Percentiles rank a stretch among this genome's conserved stretches.
phyloP scores from a whole-genome alignment of 2,888 invertebrate genomes.

The Callimorpha dominula region DNA sequence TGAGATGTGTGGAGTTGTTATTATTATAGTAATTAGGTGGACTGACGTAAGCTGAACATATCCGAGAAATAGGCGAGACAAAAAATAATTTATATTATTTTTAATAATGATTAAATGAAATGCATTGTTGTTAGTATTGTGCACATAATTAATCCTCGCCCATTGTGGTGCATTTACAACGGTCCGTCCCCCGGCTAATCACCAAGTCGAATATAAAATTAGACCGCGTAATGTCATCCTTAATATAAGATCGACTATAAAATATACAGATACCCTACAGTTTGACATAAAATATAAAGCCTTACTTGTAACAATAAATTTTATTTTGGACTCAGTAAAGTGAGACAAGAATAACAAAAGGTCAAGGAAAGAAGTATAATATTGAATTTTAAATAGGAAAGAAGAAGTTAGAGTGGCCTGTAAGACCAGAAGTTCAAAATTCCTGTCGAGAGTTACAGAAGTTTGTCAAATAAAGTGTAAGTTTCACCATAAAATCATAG shows the following conservation, averaged over 20 bases:
- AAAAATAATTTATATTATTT: slow-evolving; percentile 32
- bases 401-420: too few species aligned
- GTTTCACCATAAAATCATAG: too few species aligned
- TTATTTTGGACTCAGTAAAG: not conserved
- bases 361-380: too few species aligned
- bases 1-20: too few species aligned
- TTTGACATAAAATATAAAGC: slow-evolving; percentile 39
- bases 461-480: too few species aligned
- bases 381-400: too few species aligned
- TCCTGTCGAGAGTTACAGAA: too few species aligned
- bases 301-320: not conserved
- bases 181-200: not conserved
- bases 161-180: not conserved
- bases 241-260: slow-evolving; percentile 32
- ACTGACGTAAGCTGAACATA: slow-evolving; percentile 43
- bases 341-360: not conserved
- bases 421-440: too few species aligned
- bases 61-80: slow-evolving; percentile 34
- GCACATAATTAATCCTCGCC: slow-evolving; percentile 35
- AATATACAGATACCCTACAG: slow-evolving; percentile 34
- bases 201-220: not conserved
- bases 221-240: slow-evolving; percentile 1
- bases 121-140: slow-evolving; percentile 37
- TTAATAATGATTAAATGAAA: slow-evolving; percentile 40
- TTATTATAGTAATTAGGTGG: not conserved